Base-by-base conservation (phyloP, 30 jellyfish, hydroid and myxozoan species). In the Aurelia coerulea region DNA sequence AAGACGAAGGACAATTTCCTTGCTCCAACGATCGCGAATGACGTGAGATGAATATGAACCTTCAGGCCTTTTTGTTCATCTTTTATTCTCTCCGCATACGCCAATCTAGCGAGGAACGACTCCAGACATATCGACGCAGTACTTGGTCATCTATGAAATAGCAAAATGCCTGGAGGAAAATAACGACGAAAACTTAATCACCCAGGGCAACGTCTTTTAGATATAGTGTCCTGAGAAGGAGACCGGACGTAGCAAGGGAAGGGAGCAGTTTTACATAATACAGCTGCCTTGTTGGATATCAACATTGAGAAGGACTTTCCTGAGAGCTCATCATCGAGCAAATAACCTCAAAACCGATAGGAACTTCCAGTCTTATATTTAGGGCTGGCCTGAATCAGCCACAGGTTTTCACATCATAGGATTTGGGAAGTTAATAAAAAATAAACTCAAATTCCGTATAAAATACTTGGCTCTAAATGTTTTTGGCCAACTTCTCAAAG, bases 111-210 rank as follows among this genome's bases (percentile, higher is more conserved):
- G 83, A 81, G 80, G n/a, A 65, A 13, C 65, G 74, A 80, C 81
- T 15, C 78, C 73, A 65, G 64, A 81, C 84, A 81, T 52, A 53
- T 68, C 83, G 58, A 34, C 79, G 70, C 80, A 59, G 41, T 54
- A 81, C 90, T 81, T 81, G 83, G 81, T 76, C 90, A 81, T 66
- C 71, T 81, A 65, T 66, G 68, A 18, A 71, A 79, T 31, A 71
- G 90, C 90, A 46, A 65, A 81, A 81, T 81, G 90, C 90, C 90
- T 81, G 90, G 83, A 81, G 90, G 83, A 68, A 81, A 76, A 77
- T 58, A 46, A 29, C 74, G 87, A 62, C 39, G 78, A 77, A 77
- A 64, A 76, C 77, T 60, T 77, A 76, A 77, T 77, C 87, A 46
- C 64, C 87, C 79, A 58, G 87, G 87, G 87, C 64, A 77, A 77